Percentiles rank a stretch among this genome's conserved stretches.
Evolutionary conservation across 2,113 vertebrate species (phyloP).

Genomic region (Myotis lucifugus): DNA sequence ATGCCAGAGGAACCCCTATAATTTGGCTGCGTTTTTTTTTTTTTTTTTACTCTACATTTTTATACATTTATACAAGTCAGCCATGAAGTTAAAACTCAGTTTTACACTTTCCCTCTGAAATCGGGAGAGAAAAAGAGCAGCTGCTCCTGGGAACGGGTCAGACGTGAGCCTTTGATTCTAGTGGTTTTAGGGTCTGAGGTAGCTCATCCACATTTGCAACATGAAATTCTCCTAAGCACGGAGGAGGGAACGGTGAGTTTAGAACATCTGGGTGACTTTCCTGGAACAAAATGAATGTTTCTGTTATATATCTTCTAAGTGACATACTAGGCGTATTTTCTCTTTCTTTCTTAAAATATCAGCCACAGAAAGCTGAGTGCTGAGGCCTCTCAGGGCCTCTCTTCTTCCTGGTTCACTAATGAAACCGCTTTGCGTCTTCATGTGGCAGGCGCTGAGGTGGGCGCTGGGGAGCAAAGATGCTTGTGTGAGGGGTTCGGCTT

Average conservation of each 20-base stretch:
- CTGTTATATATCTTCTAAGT: not conserved
- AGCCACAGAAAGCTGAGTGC: not conserved
- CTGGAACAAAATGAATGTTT: not conserved
- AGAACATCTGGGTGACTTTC: not conserved
- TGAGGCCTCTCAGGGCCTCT: not conserved
- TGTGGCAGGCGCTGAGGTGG: not conserved
- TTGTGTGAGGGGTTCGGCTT: not conserved
- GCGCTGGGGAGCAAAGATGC: not conserved
- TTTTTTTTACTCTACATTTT: not conserved
- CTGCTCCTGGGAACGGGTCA: not conserved
- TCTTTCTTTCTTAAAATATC: not conserved
- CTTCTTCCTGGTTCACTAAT: not conserved
- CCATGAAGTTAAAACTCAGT: not conserved
- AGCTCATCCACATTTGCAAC: not conserved
- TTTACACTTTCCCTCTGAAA: not conserved
- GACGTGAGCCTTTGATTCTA: not conserved
- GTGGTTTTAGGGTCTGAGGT: not conserved
- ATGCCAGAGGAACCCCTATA: not conserved
- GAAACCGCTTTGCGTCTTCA: not conserved
- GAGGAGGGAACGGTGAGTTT: not conserved
- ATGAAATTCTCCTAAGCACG: not conserved
- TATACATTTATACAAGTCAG: not conserved
- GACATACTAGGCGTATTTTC: not conserved
- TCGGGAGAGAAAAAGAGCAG: not conserved
- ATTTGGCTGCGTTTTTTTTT: not conserved